Evolutionary conservation across 2,113 vertebrate species (phyloP), one percentile per base, ranked within the genome.

Genomic region (Malurus elegans): DNA sequence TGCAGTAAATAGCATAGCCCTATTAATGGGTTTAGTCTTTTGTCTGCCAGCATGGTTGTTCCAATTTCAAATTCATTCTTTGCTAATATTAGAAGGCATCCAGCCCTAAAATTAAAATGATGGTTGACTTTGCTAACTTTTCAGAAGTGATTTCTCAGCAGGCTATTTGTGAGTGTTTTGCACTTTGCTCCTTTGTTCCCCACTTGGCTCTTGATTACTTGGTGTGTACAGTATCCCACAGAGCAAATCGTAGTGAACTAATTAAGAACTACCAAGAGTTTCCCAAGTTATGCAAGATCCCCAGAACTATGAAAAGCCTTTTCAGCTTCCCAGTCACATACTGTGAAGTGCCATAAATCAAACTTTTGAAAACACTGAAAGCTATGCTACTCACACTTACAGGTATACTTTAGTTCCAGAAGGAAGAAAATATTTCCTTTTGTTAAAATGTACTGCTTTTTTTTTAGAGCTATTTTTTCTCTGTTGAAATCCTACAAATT

Each of bases 241-340:
- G 94, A 95, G 95, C 51, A 88, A 86, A 70, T 42, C 0, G 0
- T 70, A 83, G 75, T 34, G 51, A 82, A 94, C 81, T 96, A 96
- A 97, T 96, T 96, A 96, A 88, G 82, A 96, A 7, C 74, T 90
- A 84, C 60, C 75, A 62, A 40, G 86, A 92, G 64, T 57, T 96
- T 81, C 75, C 60, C 56, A 54, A 92, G 87, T 86, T 96, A 96
- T 79, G 81, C 87, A 83, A 96, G 93, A 95, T 96, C 85, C 71
- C 19, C 64, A 66, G 82, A 93, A 51, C 85, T 95, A 71, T 83
- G 92, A 86, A 97, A 96, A 90, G 75, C 82, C 45, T 88, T 93
- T 94, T 78, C 75, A 86, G 62, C 48, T 57, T 82, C 60, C 44
- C 36, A 54, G 14, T 79, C 67, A 40, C 87, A 66, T 78, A 85